Conservation (phyloP, 1,140 invertebrate genomes). For the Nomia melanderi region DNA sequence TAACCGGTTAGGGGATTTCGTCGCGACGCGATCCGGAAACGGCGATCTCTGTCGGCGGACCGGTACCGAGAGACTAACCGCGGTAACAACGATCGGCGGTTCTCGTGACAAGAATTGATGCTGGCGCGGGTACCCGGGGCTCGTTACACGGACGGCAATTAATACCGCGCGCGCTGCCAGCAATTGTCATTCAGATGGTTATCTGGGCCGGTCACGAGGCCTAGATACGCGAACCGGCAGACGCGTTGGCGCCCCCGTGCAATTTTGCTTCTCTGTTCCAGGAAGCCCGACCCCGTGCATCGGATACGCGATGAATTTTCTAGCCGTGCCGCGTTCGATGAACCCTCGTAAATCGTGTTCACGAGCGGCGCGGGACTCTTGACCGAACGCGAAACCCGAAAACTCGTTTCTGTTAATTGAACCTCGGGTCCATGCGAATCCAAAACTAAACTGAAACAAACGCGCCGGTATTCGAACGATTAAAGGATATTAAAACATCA, state of each 20-base stretch:
- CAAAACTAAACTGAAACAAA: no score
- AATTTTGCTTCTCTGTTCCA: background rate
- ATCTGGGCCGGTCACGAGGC: slow-evolving; percentile 8
- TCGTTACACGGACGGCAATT: slow-evolving; percentile 47
- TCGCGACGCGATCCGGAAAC: background rate
- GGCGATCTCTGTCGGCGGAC: no score
- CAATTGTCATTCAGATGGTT: slow-evolving; percentile 45
- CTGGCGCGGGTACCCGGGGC: slow-evolving; percentile 16
- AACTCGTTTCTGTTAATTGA: no score
- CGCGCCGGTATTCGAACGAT: no score
- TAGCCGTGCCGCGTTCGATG: no score
- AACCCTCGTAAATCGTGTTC: slow-evolving; percentile 12
- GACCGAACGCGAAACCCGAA: no score
- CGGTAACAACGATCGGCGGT: slow-evolving; percentile 13
- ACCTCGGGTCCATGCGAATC: no score
- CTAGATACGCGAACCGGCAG: slow-evolving; percentile 26
- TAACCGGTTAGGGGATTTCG: background rate
- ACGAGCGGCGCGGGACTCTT: no score
- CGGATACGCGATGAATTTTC: no score
- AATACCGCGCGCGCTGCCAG: slow-evolving; percentile 27
- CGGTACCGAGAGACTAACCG: background rate
- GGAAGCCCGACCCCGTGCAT: background rate
- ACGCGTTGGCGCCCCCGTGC: slow-evolving; percentile 10
- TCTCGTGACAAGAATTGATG: slow-evolving; percentile 44
- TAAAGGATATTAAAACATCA: no score